A percentile compares a stretch with the other conserved stretches of the same genome.
Evolutionary conservation across 1,140 invertebrate species (phyloP).

Genomic region (Procambarus virginalis): DNA sequence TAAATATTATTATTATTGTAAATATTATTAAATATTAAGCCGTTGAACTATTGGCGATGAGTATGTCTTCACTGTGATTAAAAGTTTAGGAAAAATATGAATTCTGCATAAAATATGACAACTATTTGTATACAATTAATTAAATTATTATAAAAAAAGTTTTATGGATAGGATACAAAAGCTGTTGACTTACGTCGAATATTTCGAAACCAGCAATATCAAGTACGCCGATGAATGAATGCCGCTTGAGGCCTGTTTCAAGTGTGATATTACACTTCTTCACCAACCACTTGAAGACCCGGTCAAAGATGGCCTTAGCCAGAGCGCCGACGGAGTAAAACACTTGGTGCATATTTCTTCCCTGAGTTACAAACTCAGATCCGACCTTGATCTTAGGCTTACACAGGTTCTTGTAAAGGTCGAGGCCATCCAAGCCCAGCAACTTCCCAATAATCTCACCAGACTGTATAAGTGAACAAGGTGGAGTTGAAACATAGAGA

Average conservation of each 20-base stretch:
- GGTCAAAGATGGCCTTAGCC: slow-evolving; percentile 79
- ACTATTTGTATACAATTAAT: not conserved
- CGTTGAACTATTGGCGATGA: not conserved
- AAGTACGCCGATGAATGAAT: slow-evolving; percentile 74
- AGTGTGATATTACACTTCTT: slow-evolving; percentile 78
- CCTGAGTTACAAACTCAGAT: slow-evolving; percentile 76
- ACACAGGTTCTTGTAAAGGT: slow-evolving; percentile 81
- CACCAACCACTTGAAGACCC: slow-evolving; percentile 73
- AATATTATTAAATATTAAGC: slow-evolving; percentile 73
- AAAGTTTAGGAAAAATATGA: not conserved
- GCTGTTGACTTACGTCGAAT: slow-evolving; percentile 72
- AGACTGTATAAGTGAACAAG: slow-evolving; percentile 79
- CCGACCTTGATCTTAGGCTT: slow-evolving; percentile 63
- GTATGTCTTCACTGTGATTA: not conserved
- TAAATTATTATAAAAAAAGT: not conserved
- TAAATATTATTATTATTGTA: slow-evolving; percentile 66
- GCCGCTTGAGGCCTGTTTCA: slow-evolving; percentile 78
- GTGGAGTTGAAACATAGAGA: not conserved
- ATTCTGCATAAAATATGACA: not conserved
- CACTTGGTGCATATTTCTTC: slow-evolving; percentile 63
- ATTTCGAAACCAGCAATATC: slow-evolving; percentile 60
- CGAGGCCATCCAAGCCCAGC: slow-evolving; percentile 89
- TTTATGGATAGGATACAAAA: not conserved
- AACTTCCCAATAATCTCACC: slow-evolving; percentile 94
- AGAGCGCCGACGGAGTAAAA: slow-evolving; percentile 77